Evolutionary conservation across 2,888 invertebrate genomes (phyloP).

Genomic region (Lobophora halterata): DNA sequence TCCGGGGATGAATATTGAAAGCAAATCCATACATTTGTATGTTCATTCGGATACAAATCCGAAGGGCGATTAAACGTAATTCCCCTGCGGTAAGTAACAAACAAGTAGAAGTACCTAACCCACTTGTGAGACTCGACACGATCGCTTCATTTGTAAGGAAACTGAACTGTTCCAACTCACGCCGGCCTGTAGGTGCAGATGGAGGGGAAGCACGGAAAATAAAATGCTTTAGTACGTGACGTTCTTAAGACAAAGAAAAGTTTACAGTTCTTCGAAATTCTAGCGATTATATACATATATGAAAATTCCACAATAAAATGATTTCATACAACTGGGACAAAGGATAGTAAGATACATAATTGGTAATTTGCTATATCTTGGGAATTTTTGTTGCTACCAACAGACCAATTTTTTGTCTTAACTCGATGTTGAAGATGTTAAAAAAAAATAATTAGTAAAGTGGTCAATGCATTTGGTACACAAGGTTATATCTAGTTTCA

Average conservation of each 20-base stretch:
- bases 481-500: too few species aligned
- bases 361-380: too few species aligned
- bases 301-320: too few species aligned
- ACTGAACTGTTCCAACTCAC: constrained; percentile 40
- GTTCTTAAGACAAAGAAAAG: constrained; percentile 59
- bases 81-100: constrained; percentile 36
- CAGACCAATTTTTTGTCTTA: too few species aligned
- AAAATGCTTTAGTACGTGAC: constrained; percentile 71
- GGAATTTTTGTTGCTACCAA: too few species aligned
- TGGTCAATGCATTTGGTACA: too few species aligned
- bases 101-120: too few species aligned
- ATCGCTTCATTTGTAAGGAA: constrained; percentile 59
- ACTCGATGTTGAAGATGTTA: too few species aligned
- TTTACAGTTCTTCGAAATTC: constrained; percentile 46
- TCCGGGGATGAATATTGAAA: constrained; percentile 12
- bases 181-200: constrained; percentile 27
- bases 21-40: constrained; percentile 17
- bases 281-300: constrained; percentile 40
- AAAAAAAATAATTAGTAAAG: too few species aligned
- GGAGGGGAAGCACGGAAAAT: constrained; percentile 49
- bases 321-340: too few species aligned
- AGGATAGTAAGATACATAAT: too few species aligned
- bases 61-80: constrained; percentile 33
- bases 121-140: too few species aligned
- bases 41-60: constrained; percentile 23